Base-by-base conservation (phyloP, 2,888 invertebrate species). In the Mayetiola destructor region DNA sequence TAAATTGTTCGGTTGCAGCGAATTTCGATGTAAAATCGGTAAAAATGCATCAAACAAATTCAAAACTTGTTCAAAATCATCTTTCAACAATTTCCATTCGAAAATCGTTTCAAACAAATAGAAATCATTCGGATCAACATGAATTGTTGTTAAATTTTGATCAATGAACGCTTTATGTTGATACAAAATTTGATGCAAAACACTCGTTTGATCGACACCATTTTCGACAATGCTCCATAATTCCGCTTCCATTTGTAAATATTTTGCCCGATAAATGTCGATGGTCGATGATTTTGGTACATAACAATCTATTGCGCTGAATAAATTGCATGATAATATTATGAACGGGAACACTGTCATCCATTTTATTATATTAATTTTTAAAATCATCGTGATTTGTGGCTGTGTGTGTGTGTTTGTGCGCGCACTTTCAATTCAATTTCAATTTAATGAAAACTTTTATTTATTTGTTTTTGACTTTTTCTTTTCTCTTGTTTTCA, bases 1-100 rank as follows among this genome's bases (percentile, higher is more conserved):
- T 42, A 75, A 73, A 59, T 74, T 68, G 55, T 73, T 67, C 73
- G 75, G 59, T 71, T 76, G 63, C 66, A 71, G 32, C 67, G 67
- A 52, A 73, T 71, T 20, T 54, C 60, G 59, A 52, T 59, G 57
- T 16, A 58, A 40, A 59, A 30, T 63, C 67, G 81, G 74, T 58
- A 81, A 71, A 67, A 84, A 88, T 52, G 77, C 78, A 60, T 77
- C 78, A 67, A 86, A 88, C 56, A 85, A 68, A 0, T 79, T 79
- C 60, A 82, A 79, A 30, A 88, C 74, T 18, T 77, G 71, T 52
- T 77, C 72, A 63, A 85, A 67, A 66, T 83, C 81, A 32, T 77
- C 74, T 59, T 79, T 75, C 1, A 81, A 74, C 57, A 77, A 73
- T 35, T 73, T 76, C 82, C 86, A 86, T 60, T 81, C 70, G 78